Percentiles rank a stretch among this genome's conserved stretches.
Conservation (phyloP, 1,140 invertebrate species). For the Ditylenchus dipsaci region DNA sequence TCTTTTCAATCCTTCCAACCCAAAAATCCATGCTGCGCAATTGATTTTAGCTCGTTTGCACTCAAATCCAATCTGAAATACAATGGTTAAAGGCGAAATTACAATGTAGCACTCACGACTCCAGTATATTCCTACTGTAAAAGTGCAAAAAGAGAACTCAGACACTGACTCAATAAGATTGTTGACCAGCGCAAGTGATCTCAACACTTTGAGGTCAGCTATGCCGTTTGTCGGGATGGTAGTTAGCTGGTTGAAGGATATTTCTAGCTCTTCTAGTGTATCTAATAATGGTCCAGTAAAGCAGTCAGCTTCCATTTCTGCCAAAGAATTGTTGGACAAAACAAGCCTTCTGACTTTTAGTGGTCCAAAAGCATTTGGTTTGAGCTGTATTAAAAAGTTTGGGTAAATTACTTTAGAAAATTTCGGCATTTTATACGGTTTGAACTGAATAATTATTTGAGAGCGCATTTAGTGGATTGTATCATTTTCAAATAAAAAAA, state of each 20-base stretch:
- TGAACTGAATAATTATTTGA: too few relatives aligned
- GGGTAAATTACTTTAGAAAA: too few relatives aligned
- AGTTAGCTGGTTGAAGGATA: not conserved
- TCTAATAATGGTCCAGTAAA: constrained; percentile 7
- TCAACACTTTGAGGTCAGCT: not conserved
- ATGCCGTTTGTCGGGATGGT: not conserved
- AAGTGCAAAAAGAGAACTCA: not conserved
- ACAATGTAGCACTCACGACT: not conserved
- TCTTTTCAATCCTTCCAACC: constrained; percentile 5
- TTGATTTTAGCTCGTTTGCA: not conserved
- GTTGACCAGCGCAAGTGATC: not conserved
- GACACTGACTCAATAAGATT: not conserved
- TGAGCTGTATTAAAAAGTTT: not conserved
- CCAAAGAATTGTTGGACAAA: not conserved
- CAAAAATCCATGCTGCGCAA: not conserved
- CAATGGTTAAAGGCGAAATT: not conserved
- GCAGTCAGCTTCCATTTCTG: not conserved
- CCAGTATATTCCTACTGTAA: not conserved
- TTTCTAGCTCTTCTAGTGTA: constrained; percentile 2
- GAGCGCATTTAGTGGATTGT: too few relatives aligned
- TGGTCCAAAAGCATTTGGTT: not conserved
- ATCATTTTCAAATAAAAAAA: too few relatives aligned
- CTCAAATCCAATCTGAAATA: constrained; percentile 6
- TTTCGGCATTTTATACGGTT: too few relatives aligned
- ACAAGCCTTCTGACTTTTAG: not conserved